These are phyloP conservation scores for Urophycis tenuis DNA, from an alignment of 2,797 vertebrate species.

Conservation along the genomic window DNA sequence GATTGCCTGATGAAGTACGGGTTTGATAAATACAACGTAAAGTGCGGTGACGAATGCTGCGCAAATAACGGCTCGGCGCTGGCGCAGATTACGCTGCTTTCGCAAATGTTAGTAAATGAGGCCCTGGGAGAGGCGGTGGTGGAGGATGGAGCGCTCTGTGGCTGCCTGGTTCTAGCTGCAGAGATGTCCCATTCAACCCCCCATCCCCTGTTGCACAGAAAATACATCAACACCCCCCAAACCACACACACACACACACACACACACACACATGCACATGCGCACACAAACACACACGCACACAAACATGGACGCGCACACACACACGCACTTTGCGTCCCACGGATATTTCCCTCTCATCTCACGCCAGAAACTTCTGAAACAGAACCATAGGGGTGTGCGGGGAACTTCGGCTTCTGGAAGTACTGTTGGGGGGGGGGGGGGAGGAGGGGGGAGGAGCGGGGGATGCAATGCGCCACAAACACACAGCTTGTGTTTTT, in stretches of 20 bases:
- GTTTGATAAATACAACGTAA: too few relatives aligned
- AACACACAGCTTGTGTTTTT: background rate
- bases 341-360: slow-evolving; percentile 56
- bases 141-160: slow-evolving; percentile 29
- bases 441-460: background rate
- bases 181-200: background rate
- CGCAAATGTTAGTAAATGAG: too few relatives aligned
- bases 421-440: slow-evolving; percentile 36
- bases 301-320: too few relatives aligned
- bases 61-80: too few relatives aligned
- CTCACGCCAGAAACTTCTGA: slow-evolving; percentile 54
- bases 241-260: too few relatives aligned
- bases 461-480: background rate
- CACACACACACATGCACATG: too few relatives aligned
- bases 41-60: too few relatives aligned
- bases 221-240: slow-evolving; percentile 41
- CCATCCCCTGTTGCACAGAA: too few relatives aligned
- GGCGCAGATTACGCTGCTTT: too few relatives aligned
- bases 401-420: slow-evolving; percentile 41
- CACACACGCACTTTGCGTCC: slow-evolving; percentile 36
- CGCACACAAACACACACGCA: too few relatives aligned
- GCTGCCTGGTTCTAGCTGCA: slow-evolving; percentile 52
- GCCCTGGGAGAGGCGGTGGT: slow-evolving; percentile 28
- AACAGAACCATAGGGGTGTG: slow-evolving; percentile 30
- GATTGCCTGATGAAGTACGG: too few relatives aligned